These are phyloP conservation scores for Coendou prehensilis DNA, from an alignment of 2,797 vertebrate species.

Conservation along the genomic window DNA sequence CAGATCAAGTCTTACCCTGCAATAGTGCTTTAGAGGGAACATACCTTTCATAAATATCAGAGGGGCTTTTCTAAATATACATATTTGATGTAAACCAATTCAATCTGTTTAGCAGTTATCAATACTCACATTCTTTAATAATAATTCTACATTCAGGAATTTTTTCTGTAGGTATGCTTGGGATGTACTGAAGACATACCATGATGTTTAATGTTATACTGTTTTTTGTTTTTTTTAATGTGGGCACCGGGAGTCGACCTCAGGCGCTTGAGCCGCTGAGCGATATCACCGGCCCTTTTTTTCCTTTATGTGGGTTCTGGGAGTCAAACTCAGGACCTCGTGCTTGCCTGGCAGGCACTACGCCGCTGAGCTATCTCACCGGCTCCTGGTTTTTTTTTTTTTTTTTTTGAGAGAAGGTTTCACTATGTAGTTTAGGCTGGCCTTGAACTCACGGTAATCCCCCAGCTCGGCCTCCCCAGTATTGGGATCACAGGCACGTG, in stretches of 20 bases:
- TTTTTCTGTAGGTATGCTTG: conserved; percentile 22
- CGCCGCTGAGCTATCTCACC: too few relatives aligned
- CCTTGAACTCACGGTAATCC: background rate
- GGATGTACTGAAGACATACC: conserved; percentile 12
- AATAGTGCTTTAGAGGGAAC: conserved; percentile 39
- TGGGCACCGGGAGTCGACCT: too few relatives aligned
- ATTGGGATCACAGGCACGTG: background rate
- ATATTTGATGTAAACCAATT: conserved; percentile 53
- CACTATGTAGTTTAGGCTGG: background rate
- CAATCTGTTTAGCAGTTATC: conserved; percentile 25
- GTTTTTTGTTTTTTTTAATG: background rate
- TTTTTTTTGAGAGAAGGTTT: background rate
- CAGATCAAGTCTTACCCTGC: conserved; percentile 43
- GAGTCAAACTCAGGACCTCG: too few relatives aligned
- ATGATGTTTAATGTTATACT: conserved; percentile 21
- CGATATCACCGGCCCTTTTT: too few relatives aligned
- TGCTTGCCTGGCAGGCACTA: too few relatives aligned
- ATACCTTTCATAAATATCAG: conserved; percentile 38
- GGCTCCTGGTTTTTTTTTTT: too few relatives aligned
- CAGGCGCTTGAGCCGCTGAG: too few relatives aligned
- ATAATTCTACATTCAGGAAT: conserved; percentile 60
- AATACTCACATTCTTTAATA: conserved; percentile 34
- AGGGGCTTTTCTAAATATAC: conserved; percentile 20
- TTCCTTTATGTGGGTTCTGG: too few relatives aligned
- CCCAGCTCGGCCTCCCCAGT: background rate